phyloP scores from a whole-genome alignment of 2,113 vertebrate species.

The Glareola pratincola region DNA sequence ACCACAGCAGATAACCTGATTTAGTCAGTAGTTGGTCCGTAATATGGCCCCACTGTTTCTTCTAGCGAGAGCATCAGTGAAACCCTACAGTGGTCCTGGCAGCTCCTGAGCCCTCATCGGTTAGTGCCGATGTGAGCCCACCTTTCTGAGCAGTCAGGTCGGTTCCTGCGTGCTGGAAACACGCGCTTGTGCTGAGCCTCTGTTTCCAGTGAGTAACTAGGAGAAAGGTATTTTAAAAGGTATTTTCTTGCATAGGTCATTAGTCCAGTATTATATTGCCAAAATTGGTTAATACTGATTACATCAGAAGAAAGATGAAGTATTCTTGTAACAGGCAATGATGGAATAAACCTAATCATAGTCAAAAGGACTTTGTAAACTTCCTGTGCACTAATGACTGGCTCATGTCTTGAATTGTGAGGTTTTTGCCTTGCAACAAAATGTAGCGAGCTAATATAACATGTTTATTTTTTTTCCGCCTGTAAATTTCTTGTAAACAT shows the following conservation, averaged over 20 bases:
- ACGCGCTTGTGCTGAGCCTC: neutral
- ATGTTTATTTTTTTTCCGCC: neutral
- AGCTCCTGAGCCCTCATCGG: neutral
- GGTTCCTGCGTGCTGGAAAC: neutral
- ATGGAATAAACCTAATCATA: neutral
- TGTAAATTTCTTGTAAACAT: conserved; percentile 17
- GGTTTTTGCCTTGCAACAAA: neutral
- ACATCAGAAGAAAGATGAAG: neutral
- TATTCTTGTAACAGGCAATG: neutral
- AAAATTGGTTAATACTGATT: neutral
- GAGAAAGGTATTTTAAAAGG: neutral
- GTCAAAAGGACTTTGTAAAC: neutral
- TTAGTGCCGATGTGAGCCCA: neutral
- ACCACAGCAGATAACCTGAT: neutral
- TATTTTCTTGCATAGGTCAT: neutral
- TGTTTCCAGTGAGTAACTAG: neutral
- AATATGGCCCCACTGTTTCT: neutral
- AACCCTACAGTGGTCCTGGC: neutral
- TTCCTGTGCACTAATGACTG: neutral
- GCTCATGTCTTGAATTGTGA: neutral
- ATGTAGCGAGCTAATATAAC: neutral
- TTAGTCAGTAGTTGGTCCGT: neutral
- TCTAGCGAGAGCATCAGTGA: neutral
- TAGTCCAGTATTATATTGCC: neutral
- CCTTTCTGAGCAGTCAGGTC: neutral